Evolutionary conservation across 2,113 vertebrate genomes (phyloP), one percentile per base, ranked within the genome.

Genomic region (Pica pica): DNA sequence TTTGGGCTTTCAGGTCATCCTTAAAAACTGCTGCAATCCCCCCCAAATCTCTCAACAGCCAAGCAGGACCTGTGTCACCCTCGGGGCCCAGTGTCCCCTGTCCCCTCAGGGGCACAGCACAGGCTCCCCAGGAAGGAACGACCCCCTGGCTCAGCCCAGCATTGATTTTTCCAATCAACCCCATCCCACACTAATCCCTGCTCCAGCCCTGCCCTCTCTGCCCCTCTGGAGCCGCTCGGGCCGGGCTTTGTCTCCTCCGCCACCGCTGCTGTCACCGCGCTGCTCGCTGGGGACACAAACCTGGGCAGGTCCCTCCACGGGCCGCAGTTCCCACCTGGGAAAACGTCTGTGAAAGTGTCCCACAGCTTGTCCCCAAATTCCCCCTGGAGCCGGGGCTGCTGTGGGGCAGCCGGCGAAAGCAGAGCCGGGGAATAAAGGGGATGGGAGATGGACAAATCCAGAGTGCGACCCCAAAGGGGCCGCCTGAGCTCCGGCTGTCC

Each of bases 361-460:
- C 6, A 11, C 5, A 11, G 1, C 27, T 3, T 7, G 46, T 15
- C n/a, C 26, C 70, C 1, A 9, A 9, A 0, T 1, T 18, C 19
- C 3, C 20, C 4, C 0, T 1, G 26, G 44, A 65, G 75, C 16
- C 0, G 1, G 5, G 7, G 67, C 23, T 4, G 0, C 12, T 1
- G 3, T 1, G 3, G 22, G 74, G 11, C 52, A 17, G 10, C 31
- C 3, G 3, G 24, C 11, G 50, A 10, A 4, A 55, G 13, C 85
- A 3, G 27, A 22, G 42, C 3, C 7, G 2, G 46, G 67, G 50
- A 4, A 35, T 12, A 9, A 42, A 22, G 1, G 85, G 76, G 57
- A 15, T 21, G 7, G 21, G 42, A 21, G 39, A 10, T 0, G 18
- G 64, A 22, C 3, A 46, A 55, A 77, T 1, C 13, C 59, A 6